These are phyloP conservation scores for Nothocercus nigrocapillus DNA, from an alignment of 2,113 vertebrate genomes.

Conservation along the genomic window DNA sequence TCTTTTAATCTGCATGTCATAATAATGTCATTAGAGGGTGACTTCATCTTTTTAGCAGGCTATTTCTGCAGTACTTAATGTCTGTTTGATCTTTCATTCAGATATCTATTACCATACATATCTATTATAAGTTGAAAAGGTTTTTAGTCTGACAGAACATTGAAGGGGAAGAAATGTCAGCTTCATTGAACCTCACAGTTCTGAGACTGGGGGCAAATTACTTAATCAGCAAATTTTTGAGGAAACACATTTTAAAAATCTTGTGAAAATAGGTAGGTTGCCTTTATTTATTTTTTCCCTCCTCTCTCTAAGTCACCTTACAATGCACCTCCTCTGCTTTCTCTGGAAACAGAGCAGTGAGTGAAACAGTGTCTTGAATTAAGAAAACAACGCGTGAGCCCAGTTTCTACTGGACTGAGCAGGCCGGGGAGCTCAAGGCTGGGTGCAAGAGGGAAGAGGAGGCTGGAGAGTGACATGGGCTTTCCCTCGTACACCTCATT, in stretches of 20 bases:
- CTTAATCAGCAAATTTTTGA: constrained; percentile 65
- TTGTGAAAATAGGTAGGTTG: background rate
- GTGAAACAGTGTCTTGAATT: background rate
- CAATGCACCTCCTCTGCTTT: background rate
- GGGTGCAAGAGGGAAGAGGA: background rate
- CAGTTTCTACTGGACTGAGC: background rate
- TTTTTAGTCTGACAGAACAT: constrained; percentile 69
- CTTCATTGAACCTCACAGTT: constrained; percentile 56
- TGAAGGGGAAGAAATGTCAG: constrained; percentile 54
- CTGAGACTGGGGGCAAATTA: constrained; percentile 24
- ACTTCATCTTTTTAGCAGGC: constrained; percentile 72
- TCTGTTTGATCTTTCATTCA: constrained; percentile 71
- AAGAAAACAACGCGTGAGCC: background rate
- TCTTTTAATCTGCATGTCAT: constrained; percentile 74
- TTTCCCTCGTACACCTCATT: background rate
- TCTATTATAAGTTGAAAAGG: constrained; percentile 70
- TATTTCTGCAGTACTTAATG: constrained; percentile 65
- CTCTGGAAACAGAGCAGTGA: background rate
- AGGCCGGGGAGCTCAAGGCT: background rate
- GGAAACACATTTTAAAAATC: background rate
- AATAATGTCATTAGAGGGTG: constrained; percentile 71
- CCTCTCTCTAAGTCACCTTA: background rate
- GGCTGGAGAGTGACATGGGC: background rate
- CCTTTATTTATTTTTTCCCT: constrained; percentile 12
- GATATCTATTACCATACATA: constrained; percentile 56